Conservation (phyloP, 2,113 vertebrate species). For the Spilogale gracilis region DNA sequence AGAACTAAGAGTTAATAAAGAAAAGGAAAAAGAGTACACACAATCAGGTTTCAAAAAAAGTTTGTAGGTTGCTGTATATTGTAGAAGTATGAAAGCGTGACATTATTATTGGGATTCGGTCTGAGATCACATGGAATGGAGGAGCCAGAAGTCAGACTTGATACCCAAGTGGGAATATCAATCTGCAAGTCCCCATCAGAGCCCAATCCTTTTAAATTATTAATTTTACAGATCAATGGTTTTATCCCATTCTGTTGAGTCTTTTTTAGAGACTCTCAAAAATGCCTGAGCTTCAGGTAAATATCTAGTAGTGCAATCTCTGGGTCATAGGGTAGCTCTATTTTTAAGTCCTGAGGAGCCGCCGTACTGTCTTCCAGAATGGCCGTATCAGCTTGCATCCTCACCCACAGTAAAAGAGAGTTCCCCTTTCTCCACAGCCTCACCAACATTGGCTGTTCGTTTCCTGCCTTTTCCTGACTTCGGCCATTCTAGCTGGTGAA, state of each 20-base stretch:
- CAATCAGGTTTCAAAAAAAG: not conserved
- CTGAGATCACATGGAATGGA: not conserved
- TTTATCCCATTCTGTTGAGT: conserved; percentile 24
- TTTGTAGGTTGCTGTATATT: not conserved
- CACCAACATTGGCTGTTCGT: too few relatives aligned
- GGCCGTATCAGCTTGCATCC: too few relatives aligned
- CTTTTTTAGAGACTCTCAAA: not conserved
- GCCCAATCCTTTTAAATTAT: conserved; percentile 15
- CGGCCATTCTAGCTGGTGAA: too few relatives aligned
- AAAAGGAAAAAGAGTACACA: not conserved
- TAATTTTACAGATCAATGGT: conserved; percentile 23
- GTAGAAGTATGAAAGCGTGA: not conserved
- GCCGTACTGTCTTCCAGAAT: too few relatives aligned
- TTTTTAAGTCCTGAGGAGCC: too few relatives aligned
- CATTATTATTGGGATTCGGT: not conserved
- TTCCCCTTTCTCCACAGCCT: too few relatives aligned
- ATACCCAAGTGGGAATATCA: not conserved
- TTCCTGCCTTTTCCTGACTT: too few relatives aligned
- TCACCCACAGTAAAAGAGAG: too few relatives aligned
- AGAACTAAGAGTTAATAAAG: conserved; percentile 8
- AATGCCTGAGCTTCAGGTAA: not conserved
- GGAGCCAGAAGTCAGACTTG: conserved; percentile 47
- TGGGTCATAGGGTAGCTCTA: too few relatives aligned
- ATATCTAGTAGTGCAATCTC: too few relatives aligned
- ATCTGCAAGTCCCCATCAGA: not conserved